Evolutionary conservation across 2,113 vertebrate species (phyloP).

Genomic region (Pipa parva): DNA sequence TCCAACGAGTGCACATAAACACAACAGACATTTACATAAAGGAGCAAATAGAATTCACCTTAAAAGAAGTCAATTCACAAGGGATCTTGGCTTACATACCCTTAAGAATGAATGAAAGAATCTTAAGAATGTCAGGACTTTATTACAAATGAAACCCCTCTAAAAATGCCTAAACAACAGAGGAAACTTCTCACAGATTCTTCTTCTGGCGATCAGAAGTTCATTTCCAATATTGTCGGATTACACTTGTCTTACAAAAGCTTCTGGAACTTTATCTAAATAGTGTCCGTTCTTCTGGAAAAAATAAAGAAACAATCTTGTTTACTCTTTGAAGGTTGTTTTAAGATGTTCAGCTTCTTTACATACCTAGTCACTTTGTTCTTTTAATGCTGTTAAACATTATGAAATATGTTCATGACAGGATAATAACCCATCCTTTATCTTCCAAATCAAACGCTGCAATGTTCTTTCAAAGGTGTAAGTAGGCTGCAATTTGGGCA

Average conservation of each 20-base stretch:
- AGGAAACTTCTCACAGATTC: neutral
- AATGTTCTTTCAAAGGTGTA: too few relatives aligned
- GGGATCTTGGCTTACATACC: neutral
- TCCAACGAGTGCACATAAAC: neutral
- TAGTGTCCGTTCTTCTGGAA: neutral
- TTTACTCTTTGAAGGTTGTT: conserved; percentile 9
- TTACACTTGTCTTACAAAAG: neutral
- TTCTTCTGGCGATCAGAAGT: neutral
- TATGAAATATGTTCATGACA: conserved; percentile 6
- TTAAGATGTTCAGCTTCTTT: conserved; percentile 6
- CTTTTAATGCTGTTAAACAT: conserved; percentile 21
- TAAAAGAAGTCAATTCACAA: neutral
- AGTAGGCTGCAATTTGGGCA: too few relatives aligned
- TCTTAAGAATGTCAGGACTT: conserved; percentile 26
- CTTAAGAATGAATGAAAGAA: neutral
- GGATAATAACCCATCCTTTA: too few relatives aligned
- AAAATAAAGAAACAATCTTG: neutral
- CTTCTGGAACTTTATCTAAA: conserved; percentile 15
- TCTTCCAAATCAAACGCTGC: too few relatives aligned
- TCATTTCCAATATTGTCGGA: neutral
- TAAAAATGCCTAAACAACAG: conserved; percentile 1
- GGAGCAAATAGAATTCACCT: neutral
- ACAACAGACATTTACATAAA: conserved; percentile 24
- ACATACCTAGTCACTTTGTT: conserved; percentile 25
- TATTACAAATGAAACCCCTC: neutral